phyloP scores from a whole-genome alignment of 2,888 invertebrate species.

The Clunio marinus region DNA sequence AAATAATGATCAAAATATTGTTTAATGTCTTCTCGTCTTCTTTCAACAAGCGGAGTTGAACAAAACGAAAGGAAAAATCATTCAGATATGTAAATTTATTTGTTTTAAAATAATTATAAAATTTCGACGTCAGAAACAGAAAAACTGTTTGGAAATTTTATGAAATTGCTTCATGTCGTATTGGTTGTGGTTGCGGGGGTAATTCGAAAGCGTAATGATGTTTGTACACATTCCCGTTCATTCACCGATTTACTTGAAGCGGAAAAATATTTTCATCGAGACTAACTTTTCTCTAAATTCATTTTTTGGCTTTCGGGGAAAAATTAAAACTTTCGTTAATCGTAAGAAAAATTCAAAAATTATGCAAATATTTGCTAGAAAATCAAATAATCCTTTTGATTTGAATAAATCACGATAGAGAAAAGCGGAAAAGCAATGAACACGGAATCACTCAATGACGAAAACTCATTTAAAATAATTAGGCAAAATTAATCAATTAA shows the following conservation, averaged over 20 bases:
- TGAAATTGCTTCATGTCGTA: neutral
- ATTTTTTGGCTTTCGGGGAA: neutral
- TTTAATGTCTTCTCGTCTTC: conserved; percentile 24
- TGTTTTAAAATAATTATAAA: conserved; percentile 38
- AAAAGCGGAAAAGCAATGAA: neutral
- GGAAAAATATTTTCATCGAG: conserved; percentile 13
- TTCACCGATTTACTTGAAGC: neutral
- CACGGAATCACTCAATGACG: neutral
- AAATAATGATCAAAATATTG: conserved; percentile 34
- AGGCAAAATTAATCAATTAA: conserved; percentile 34
- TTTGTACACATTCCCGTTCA: conserved; percentile 14
- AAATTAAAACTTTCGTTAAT: conserved; percentile 31
- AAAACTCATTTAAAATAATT: conserved; percentile 33
- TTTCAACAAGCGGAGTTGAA: neutral
- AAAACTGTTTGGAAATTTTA: neutral
- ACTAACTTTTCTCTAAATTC: neutral
- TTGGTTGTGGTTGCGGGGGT: neutral
- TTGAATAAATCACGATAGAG: conserved; percentile 16
- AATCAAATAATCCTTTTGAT: conserved; percentile 24
- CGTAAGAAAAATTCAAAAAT: conserved; percentile 20
- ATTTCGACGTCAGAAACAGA: conserved; percentile 32
- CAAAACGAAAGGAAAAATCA: too few species aligned
- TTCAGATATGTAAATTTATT: conserved; percentile 38
- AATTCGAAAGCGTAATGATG: neutral
- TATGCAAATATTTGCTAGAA: conserved; percentile 34